Base-by-base conservation (phyloP, 2,797 vertebrate species). In the Thaleichthys pacificus region DNA sequence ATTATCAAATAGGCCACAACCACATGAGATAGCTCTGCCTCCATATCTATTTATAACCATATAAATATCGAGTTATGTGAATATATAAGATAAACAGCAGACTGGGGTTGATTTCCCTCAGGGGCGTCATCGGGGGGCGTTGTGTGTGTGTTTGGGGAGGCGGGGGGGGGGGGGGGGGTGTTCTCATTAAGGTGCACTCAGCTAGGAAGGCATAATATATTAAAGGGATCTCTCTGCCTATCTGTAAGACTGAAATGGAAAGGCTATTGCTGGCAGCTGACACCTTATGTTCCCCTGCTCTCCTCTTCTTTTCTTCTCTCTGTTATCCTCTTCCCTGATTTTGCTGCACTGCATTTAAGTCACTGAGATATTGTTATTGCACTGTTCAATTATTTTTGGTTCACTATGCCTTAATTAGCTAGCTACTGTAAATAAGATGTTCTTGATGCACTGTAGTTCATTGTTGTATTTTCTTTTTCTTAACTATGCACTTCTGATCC, bases 131-230 rank as follows among this genome's bases (percentile, higher is more conserved):
- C 9, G 30, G 75, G 42, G 42, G 42, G 42, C 12, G 12, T 47
- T 47, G 42, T 47, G 42, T 47, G 42, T 3, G 42, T 47, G 42
- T 47, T 47, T 9, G 2, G 38, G n/a, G n/a, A n/a, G n/a, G n/a
- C n/a, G n/a, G n/a, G n/a, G n/a, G n/a, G n/a, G n/a, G n/a, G n/a
- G n/a, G 38, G 42, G 42, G 42, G 8, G 24, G 67, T 42, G 72
- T 80, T 78, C 87, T 85, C 77, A 89, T 86, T 80, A 87, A 72
- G 77, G 72, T 74, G 76, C 74, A 76, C 80, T 79, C 72, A 78
- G 76, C 54, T 65, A 80, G 86, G 81, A 89, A 82, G 78, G 77
- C 73, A 11, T 84, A 74, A 47, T 47, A 47, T 47, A 47, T 47
- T 81, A 87, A 82, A 85, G 86, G 85, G 69, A 73, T 76, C 80